Evolutionary conservation across 2,797 vertebrate species (phyloP).

Genomic region (Champsocephalus esox): DNA sequence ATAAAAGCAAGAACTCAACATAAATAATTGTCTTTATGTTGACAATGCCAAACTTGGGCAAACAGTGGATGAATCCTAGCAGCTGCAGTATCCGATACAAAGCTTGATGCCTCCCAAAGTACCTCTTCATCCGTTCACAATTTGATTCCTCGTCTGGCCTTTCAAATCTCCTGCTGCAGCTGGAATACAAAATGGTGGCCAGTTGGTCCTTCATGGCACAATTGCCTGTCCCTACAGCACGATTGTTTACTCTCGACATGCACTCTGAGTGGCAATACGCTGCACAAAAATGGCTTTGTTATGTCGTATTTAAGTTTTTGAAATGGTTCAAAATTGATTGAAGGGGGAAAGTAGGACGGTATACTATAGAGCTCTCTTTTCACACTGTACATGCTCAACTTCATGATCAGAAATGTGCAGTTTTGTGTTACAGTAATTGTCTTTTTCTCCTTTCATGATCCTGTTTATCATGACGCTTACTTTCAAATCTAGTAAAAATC

Average conservation of each 20-base stretch:
- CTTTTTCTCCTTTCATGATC: too few relatives aligned
- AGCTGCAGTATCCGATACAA: not conserved
- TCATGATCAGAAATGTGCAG: too few relatives aligned
- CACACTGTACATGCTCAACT: too few relatives aligned
- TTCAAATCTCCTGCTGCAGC: constrained; percentile 25
- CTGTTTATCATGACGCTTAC: too few relatives aligned
- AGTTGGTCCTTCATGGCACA: constrained; percentile 2
- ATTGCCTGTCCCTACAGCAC: constrained; percentile 25
- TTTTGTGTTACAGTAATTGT: too few relatives aligned
- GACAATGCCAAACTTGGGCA: not conserved
- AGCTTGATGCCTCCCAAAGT: constrained; percentile 4
- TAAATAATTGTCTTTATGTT: not conserved
- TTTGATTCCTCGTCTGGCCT: not conserved
- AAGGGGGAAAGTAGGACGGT: not conserved
- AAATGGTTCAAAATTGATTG: constrained; percentile 12
- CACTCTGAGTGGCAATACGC: not conserved
- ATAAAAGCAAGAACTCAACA: not conserved
- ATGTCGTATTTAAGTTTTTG: not conserved
- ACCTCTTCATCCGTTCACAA: constrained; percentile 26
- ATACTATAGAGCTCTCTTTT: not conserved
- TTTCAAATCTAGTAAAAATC: too few relatives aligned
- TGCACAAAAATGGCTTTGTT: not conserved
- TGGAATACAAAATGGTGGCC: constrained; percentile 7
- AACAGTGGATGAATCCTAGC: not conserved
- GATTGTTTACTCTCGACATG: constrained; percentile 18